Evolutionary conservation across 2,797 vertebrate genomes (phyloP).

Genomic region (Cossypha niveicapilla): DNA sequence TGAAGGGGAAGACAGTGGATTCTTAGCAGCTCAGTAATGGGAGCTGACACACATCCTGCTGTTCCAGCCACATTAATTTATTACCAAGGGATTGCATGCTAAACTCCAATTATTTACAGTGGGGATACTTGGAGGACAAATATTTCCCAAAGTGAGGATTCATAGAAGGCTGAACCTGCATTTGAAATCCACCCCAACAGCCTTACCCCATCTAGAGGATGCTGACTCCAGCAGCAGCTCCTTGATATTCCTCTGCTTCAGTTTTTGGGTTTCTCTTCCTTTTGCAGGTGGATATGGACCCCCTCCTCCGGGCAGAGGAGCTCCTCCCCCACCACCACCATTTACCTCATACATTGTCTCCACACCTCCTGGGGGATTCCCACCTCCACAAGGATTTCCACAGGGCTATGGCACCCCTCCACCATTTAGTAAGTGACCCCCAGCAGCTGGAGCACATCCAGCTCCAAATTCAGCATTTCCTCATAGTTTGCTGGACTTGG

Average conservation of each 20-base stretch:
- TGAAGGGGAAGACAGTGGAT: not conserved
- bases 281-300: slow-evolving; percentile 90
- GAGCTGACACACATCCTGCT: not conserved
- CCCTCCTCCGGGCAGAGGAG: slow-evolving; percentile 87
- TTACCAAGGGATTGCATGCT: not conserved
- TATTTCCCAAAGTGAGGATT: not conserved
- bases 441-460: not conserved
- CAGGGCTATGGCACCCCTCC: slow-evolving; percentile 94
- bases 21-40: not conserved
- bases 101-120: slow-evolving; percentile 1
- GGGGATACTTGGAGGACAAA: not conserved
- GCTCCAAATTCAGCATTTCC: not conserved
- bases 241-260: not conserved
- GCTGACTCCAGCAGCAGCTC: not conserved
- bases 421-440: slow-evolving; percentile 88
- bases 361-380: slow-evolving; percentile 89
- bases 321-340: slow-evolving; percentile 89
- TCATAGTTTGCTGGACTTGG: not conserved
- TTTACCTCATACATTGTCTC: slow-evolving; percentile 97
- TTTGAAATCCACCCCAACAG: not conserved
- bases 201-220: slow-evolving; percentile 15
- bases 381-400: slow-evolving; percentile 93
- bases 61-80: not conserved
- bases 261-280: not conserved
- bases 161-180: not conserved